Conservation (phyloP, 2,113 vertebrate genomes). For the Platysteira castanea region DNA sequence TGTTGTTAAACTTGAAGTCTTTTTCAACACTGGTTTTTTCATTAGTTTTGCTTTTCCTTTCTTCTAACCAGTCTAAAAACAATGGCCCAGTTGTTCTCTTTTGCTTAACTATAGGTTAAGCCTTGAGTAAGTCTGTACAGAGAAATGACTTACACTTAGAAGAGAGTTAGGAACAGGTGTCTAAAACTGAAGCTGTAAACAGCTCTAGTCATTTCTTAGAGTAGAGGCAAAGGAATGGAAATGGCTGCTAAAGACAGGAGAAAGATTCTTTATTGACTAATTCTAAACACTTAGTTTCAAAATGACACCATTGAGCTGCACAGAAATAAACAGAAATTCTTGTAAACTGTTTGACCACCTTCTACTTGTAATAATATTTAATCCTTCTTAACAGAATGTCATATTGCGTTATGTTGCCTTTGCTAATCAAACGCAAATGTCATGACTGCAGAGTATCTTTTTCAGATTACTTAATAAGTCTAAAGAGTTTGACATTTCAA, state of each 20-base stretch:
- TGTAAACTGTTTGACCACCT: background rate
- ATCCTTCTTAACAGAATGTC: background rate
- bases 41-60: background rate
- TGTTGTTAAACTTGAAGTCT: background rate
- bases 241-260: background rate
- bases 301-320: background rate
- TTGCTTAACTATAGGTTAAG: background rate
- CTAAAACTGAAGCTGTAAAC: background rate
- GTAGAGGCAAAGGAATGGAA: background rate
- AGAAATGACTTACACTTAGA: background rate
- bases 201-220: background rate
- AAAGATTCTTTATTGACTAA: background rate
- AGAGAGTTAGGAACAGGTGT: background rate
- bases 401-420: background rate
- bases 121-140: background rate
- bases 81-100: rapidly evolving
- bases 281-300: background rate
- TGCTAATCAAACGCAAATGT: background rate
- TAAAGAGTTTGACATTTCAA: background rate
- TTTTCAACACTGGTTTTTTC: background rate
- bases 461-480: background rate
- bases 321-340: background rate
- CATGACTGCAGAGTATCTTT: background rate
- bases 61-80: background rate
- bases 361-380: background rate